Conservation (phyloP, 2,797 vertebrate genomes). For the Anas bernieri region DNA sequence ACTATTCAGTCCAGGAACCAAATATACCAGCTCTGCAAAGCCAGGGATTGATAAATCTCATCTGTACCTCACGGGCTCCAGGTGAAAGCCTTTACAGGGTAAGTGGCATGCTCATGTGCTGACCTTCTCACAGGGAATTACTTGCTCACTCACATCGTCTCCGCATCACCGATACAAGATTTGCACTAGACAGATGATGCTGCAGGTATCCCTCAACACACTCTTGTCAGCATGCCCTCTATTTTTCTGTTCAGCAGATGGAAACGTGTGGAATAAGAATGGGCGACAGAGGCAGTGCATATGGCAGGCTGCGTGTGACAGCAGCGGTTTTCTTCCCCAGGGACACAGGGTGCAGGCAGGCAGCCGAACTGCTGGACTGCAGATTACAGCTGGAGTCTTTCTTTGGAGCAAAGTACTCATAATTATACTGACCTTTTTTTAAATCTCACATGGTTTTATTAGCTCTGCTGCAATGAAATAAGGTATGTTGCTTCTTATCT, state of each 20-base stretch:
- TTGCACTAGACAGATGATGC: neutral
- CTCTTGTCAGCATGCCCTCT: neutral
- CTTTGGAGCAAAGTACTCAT: neutral
- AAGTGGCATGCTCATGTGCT: rapidly evolving
- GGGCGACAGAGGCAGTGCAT: neutral
- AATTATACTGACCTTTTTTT: neutral
- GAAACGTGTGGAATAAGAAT: neutral
- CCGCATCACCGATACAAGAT: rapidly evolving
- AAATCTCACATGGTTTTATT: neutral
- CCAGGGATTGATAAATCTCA: neutral
- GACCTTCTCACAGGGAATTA: neutral
- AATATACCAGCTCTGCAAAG: neutral
- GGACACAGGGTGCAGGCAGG: neutral
- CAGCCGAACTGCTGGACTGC: rapidly evolving
- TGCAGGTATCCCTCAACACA: neutral
- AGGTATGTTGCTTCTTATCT: constrained; percentile 25
- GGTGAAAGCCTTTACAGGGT: neutral
- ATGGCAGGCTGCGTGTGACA: neutral
- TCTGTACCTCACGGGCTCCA: rapidly evolving
- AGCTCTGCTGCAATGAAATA: neutral
- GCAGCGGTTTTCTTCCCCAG: rapidly evolving
- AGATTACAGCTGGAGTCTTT: rapidly evolving
- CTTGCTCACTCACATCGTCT: neutral
- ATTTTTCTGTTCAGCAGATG: neutral
- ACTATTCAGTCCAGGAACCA: rapidly evolving